Evolutionary conservation across 1,140 invertebrate genomes (phyloP).

Genomic region (Diorhabda sublineata): DNA sequence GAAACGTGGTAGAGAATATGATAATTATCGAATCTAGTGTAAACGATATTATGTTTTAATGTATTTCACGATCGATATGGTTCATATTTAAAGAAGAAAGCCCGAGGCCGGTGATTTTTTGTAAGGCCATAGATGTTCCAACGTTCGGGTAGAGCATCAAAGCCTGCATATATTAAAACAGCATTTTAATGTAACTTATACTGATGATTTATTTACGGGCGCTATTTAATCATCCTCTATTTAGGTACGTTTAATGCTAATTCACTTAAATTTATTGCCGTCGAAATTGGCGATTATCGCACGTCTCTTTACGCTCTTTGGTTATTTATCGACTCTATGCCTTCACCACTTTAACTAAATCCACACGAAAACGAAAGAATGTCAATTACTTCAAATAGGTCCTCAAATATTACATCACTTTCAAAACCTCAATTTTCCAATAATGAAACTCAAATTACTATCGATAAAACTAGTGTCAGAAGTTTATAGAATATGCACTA

Average conservation of each 20-base stretch:
- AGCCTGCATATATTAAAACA: constrained; percentile 43
- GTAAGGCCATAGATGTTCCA: constrained; percentile 11
- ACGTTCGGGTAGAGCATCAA: constrained; percentile 25
- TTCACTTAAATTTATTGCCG: constrained; percentile 45
- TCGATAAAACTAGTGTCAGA: too few species aligned
- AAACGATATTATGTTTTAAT: too few species aligned
- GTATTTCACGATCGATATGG: too few species aligned
- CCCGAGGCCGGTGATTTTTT: constrained; percentile 24
- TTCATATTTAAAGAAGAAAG: too few species aligned
- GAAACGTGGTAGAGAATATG: too few species aligned
- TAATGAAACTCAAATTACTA: too few species aligned
- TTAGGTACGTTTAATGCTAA: constrained; percentile 46
- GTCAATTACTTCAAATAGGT: not conserved
- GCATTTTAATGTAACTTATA: constrained; percentile 43
- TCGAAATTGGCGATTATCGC: constrained; percentile 44
- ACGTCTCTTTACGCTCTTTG: constrained; percentile 38
- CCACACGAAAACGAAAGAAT: constrained; percentile 1
- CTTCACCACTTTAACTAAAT: constrained; percentile 14
- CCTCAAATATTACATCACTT: too few species aligned
- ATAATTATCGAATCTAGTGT: too few species aligned
- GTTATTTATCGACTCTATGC: constrained; percentile 37
- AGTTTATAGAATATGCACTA: too few species aligned
- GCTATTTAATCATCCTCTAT: constrained; percentile 45
- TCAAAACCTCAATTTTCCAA: too few species aligned
- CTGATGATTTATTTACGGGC: constrained; percentile 43